phyloP scores from a whole-genome alignment of 2,888 invertebrate species.

The Idaea straminata region DNA sequence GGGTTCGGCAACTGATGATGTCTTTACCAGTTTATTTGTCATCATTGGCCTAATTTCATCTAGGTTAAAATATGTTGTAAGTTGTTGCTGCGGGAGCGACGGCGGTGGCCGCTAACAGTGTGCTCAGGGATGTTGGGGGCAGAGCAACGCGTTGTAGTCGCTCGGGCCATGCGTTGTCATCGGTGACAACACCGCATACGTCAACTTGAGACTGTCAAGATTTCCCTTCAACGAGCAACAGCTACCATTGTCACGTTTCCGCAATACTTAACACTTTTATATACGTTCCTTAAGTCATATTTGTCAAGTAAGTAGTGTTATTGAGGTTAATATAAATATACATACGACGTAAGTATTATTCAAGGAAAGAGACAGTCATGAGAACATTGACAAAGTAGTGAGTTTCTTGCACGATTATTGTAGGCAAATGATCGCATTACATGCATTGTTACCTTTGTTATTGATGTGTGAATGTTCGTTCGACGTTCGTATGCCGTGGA shows the following conservation, averaged over 20 bases:
- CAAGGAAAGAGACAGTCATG: conserved; percentile 31
- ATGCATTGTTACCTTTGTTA: conserved; percentile 1
- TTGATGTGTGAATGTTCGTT: neutral
- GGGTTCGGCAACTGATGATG: neutral
- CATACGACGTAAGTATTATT: conserved; percentile 18
- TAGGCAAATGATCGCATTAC: conserved; percentile 8
- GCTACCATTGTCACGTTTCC: conserved; percentile 21
- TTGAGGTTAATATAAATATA: conserved; percentile 20
- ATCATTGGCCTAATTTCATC: neutral
- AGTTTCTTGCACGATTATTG: neutral
- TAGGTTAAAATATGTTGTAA: too few species aligned
- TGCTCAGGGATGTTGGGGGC: too few species aligned
- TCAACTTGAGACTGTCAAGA: neutral
- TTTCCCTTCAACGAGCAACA: conserved; percentile 7
- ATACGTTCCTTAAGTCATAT: conserved; percentile 14
- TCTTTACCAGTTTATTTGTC: neutral
- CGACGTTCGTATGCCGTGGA: neutral
- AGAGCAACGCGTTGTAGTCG: too few species aligned
- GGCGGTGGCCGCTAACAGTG: too few species aligned
- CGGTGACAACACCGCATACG: neutral
- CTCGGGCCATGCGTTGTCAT: too few species aligned
- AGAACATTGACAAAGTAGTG: conserved; percentile 21
- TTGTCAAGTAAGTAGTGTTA: conserved; percentile 16
- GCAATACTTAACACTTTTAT: conserved; percentile 25
- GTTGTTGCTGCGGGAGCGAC: too few species aligned